A percentile compares a stretch with the other conserved stretches of the same genome.
Evolutionary conservation across 2,113 vertebrate genomes (phyloP).

Genomic region (Terrapene triunguis): DNA sequence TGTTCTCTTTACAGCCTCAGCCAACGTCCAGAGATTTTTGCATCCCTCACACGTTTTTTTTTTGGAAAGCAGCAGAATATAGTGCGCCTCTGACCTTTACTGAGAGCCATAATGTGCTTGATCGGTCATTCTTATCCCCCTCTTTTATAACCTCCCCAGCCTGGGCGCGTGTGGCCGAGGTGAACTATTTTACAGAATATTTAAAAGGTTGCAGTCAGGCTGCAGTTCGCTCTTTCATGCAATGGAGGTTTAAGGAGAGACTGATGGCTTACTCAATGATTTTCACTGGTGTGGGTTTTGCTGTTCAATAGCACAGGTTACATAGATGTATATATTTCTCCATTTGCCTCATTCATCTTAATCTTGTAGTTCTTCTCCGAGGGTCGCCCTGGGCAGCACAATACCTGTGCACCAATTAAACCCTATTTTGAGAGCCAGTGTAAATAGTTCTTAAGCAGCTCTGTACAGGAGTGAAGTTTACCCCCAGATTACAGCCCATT

Average conservation of each 20-base stretch:
- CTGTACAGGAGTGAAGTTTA: not conserved
- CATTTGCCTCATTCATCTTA: not conserved
- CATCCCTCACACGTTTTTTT: not conserved
- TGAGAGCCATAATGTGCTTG: rapidly evolving
- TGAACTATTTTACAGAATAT: no score
- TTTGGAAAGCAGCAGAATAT: not conserved
- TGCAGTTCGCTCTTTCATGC: rapidly evolving
- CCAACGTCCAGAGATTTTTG: not conserved
- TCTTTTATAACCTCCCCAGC: not conserved
- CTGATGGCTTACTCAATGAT: not conserved
- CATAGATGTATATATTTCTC: not conserved
- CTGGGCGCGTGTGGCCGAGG: not conserved
- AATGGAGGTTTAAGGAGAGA: not conserved
- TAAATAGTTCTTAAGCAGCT: not conserved
- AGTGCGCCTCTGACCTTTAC: not conserved
- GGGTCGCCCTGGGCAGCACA: not conserved
- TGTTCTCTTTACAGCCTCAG: not conserved
- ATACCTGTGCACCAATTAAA: not conserved
- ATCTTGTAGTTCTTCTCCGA: not conserved
- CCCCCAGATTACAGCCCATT: not conserved
- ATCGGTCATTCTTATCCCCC: not conserved
- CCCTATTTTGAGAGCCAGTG: not conserved
- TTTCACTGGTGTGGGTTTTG: not conserved
- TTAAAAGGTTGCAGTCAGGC: not conserved
- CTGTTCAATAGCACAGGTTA: not conserved